A percentile compares a stretch with the other conserved stretches of the same genome.
phyloP scores from a whole-genome alignment of 2,113 vertebrate genomes.

The Callithrix jacchus region DNA sequence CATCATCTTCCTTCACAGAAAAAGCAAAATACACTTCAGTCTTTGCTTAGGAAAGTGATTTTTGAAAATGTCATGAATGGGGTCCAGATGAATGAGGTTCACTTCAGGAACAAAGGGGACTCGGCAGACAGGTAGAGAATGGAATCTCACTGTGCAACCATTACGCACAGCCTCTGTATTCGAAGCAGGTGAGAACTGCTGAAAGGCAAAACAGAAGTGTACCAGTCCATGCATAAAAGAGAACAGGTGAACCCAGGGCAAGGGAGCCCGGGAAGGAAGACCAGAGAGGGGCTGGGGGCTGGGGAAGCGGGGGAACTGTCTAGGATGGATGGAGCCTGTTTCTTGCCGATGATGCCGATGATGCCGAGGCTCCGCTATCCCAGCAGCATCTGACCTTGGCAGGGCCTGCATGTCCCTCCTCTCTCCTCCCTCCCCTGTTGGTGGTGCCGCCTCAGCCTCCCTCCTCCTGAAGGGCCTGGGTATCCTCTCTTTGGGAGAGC shows the following conservation, averaged over 20 bases:
- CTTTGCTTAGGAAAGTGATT: conserved; percentile 46
- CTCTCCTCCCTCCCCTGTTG: not conserved
- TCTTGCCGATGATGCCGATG: not conserved
- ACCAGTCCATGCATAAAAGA: not conserved
- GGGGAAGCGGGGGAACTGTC: too few species aligned
- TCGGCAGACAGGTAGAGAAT: not conserved
- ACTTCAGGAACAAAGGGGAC: not conserved
- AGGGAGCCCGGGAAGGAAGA: not conserved
- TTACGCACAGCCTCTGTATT: not conserved
- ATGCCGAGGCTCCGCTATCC: not conserved
- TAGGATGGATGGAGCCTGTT: not conserved
- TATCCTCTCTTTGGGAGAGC: not conserved
- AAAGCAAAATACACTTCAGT: not conserved
- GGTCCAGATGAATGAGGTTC: conserved; percentile 14
- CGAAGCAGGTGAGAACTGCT: not conserved
- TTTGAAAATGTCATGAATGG: not conserved
- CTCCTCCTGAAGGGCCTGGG: too few species aligned
- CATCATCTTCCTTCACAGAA: conserved; percentile 39
- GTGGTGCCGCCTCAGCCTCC: too few species aligned
- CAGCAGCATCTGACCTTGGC: not conserved
- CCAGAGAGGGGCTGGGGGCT: not conserved
- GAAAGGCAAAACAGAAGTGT: not conserved
- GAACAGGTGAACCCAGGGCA: not conserved
- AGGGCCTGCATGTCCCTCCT: not conserved
- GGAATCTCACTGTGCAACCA: not conserved